Evolutionary conservation across 2,888 invertebrate genomes (phyloP).

Genomic region (Acholoe squamosa): DNA sequence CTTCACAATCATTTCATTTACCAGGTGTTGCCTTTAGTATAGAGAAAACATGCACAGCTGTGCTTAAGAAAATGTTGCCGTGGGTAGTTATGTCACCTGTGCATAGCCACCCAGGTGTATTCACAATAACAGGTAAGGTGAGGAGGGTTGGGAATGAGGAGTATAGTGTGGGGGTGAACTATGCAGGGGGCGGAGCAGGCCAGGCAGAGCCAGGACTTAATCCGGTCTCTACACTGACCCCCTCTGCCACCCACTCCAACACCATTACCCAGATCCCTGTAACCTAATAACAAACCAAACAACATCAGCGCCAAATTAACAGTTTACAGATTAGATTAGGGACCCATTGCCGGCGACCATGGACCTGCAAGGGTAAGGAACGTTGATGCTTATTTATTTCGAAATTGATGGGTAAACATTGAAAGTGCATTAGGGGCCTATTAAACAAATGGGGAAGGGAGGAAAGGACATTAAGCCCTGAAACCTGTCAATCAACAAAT

Average conservation of each 20-base stretch:
- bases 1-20: not conserved
- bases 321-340: conserved; percentile 54
- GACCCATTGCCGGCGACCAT: conserved; percentile 21
- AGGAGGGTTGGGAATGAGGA: not conserved
- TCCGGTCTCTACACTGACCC: conserved; percentile 14
- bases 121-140: not conserved
- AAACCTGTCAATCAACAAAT: not conserved
- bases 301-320: conserved; percentile 48
- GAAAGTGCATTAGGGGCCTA: conserved; percentile 12
- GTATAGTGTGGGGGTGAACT: not conserved
- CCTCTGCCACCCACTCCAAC: not conserved
- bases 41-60: conserved; percentile 5
- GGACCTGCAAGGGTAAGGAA: not conserved
- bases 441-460: conserved; percentile 19
- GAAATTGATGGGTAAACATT: conserved; percentile 31
- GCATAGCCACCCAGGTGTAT: not conserved
- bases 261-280: conserved; percentile 31
- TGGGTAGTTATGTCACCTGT: not conserved
- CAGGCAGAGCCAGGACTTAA: no score
- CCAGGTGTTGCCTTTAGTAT: not conserved
- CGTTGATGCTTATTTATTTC: conserved; percentile 36
- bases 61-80: conserved; percentile 7
- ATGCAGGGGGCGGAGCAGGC: not conserved
- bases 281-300: conserved; percentile 53
- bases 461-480: not conserved